Conservation (phyloP, 2,888 invertebrate genomes). For the Notocelia uddmanniana region DNA sequence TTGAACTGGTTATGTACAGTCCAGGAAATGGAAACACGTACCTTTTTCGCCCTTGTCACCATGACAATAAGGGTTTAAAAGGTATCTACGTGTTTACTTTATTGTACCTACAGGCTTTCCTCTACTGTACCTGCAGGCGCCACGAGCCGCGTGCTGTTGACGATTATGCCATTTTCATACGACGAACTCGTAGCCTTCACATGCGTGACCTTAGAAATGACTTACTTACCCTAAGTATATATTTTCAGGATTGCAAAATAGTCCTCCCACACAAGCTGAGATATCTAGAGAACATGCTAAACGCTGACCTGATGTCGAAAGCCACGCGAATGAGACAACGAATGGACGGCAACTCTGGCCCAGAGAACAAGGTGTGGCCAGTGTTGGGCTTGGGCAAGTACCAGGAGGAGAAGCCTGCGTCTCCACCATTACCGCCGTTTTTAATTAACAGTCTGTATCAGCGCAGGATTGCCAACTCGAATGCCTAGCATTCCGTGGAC, state of each 20-base stretch:
- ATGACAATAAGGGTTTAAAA: too few species aligned
- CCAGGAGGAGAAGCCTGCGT: constrained; percentile 61
- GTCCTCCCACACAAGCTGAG: constrained; percentile 76
- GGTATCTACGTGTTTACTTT: too few species aligned
- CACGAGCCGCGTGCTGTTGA: too few species aligned
- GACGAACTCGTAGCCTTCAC: too few species aligned
- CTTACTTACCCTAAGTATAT: not conserved
- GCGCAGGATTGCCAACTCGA: constrained; percentile 57
- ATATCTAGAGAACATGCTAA: constrained; percentile 79
- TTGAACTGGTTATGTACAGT: too few species aligned
- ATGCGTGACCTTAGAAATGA: too few species aligned
- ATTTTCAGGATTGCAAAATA: constrained; percentile 74
- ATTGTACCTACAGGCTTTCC: too few species aligned
- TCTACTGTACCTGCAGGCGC: too few species aligned
- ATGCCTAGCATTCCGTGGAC: not conserved
- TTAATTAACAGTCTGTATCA: constrained; percentile 58
- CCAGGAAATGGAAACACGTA: too few species aligned
- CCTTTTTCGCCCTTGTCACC: too few species aligned
- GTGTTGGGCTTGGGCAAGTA: constrained; percentile 67
- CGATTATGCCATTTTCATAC: too few species aligned
- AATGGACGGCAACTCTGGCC: constrained; percentile 71
- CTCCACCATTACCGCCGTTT: constrained; percentile 48
- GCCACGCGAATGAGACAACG: constrained; percentile 74
- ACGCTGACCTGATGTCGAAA: constrained; percentile 77
- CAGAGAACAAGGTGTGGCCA: constrained; percentile 76